Evolutionary conservation across 2,113 vertebrate species (phyloP), one percentile per base, ranked within the genome.

Genomic region (Seriola aureovittata): DNA sequence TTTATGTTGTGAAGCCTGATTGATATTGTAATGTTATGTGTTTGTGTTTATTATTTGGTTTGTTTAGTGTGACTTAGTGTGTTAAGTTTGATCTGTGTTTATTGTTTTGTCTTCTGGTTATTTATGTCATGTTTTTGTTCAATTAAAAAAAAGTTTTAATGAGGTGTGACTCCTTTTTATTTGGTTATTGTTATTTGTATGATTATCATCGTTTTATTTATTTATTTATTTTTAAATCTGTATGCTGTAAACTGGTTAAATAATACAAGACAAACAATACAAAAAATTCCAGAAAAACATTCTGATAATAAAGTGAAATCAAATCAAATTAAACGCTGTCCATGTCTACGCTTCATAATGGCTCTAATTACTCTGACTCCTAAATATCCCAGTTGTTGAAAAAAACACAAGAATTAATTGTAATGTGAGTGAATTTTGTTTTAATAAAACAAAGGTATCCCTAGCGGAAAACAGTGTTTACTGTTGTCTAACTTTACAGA

Each of bases 401-500:
- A 32, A 32, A 36, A 0, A 5, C 21, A 38, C 4, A 16, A 11
- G 23, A 23, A 57, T 11, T 57, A 3, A 13, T 8, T 66, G 57
- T 32, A 8, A n/a, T 16, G 11, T 9, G 3, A 78, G 2, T n/a
- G 1, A 0, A 40, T 42, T 76, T 77, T 54, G 32, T 72, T 87
- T 55, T 36, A 34, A 67, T 38, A 12, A 73, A 50, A 62, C 1
- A 0, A 36, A 71, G n/a, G 1, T 32, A 17, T 29, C 3, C 8
- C 14, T 17, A 12, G 42, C 44, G 21, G 71, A 75, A 74, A 0
- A 3, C 3, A 0, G 46, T 0, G 1, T 38, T 52, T 7, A 60
- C 9, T 10, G 4, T 29, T 50, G 23, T 75, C 29, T 32, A 65
- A 55, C 75, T 89, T 85, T 17, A 67, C 29, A 11, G 12, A 16